Conservation (phyloP, 2,888 invertebrate genomes). For the Yponomeuta plumbellus region DNA sequence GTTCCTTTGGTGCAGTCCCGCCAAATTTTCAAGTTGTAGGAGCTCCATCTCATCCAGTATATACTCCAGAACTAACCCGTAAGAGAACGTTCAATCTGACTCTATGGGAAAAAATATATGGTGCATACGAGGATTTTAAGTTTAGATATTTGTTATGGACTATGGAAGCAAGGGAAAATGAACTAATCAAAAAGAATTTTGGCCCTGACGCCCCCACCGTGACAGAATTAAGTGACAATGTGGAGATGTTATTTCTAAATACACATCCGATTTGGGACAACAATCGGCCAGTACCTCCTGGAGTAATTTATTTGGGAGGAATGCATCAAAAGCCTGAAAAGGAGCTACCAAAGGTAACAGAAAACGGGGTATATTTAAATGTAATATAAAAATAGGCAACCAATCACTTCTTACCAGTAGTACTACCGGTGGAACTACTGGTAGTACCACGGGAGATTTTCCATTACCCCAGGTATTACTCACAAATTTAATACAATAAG, state of each 20-base stretch:
- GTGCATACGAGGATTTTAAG: constrained; percentile 25
- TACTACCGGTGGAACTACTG: too few relatives aligned
- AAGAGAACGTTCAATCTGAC: constrained; percentile 31
- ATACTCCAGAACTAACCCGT: constrained; percentile 30
- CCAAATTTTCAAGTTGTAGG: constrained; percentile 32
- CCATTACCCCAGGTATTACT: too few relatives aligned
- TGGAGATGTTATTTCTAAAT: constrained; percentile 24
- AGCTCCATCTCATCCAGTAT: constrained; percentile 31
- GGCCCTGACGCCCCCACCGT: constrained; percentile 17
- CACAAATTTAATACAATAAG: too few relatives aligned
- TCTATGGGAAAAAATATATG: constrained; percentile 34
- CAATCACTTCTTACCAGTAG: too few relatives aligned
- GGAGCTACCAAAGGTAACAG: constrained; percentile 21
- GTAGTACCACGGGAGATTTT: too few relatives aligned
- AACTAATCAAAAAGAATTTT: constrained; percentile 18
- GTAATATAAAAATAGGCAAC: not conserved
- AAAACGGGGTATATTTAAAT: not conserved
- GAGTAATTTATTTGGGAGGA: constrained; percentile 20
- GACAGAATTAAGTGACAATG: constrained; percentile 15
- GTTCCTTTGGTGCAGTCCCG: constrained; percentile 34
- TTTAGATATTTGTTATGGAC: not conserved
- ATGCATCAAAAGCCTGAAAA: constrained; percentile 21
- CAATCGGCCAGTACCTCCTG: constrained; percentile 22
- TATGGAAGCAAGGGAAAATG: constrained; percentile 4
- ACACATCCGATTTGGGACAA: constrained; percentile 18